phyloP scores from a whole-genome alignment of 2,797 vertebrate species.

The Eulemur mongoz region DNA sequence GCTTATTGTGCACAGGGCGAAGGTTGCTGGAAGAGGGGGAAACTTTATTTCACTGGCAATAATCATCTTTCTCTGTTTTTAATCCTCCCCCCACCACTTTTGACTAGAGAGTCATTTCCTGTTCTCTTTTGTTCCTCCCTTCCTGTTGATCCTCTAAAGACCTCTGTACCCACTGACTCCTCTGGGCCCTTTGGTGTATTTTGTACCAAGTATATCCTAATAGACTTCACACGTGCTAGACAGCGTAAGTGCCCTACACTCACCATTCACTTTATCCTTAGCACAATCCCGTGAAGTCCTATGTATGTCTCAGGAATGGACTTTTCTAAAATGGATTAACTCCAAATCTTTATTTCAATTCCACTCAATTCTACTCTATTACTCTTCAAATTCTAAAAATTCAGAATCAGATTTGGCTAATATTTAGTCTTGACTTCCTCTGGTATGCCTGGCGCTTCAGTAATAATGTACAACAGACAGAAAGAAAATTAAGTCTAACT shows the following conservation, averaged over 20 bases:
- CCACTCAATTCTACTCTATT: neutral
- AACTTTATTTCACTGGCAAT: constrained; percentile 20
- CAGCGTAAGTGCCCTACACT: neutral
- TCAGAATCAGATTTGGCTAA: neutral
- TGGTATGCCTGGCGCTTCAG: neutral
- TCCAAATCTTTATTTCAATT: neutral
- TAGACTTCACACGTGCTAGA: neutral
- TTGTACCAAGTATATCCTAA: constrained; percentile 12
- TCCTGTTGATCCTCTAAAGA: constrained; percentile 61
- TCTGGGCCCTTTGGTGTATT: neutral
- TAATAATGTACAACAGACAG: neutral
- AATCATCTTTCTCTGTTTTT: constrained; percentile 51
- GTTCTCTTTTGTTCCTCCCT: constrained; percentile 55
- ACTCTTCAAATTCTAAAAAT: neutral
- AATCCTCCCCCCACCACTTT: neutral
- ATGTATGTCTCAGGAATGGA: neutral
- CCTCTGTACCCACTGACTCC: neutral
- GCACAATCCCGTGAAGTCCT: too few species aligned
- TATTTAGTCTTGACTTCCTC: neutral
- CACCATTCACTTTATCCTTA: neutral
- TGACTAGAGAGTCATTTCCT: constrained; percentile 51
- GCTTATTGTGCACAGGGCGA: neutral
- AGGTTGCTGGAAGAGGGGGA: neutral
- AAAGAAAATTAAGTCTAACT: neutral
- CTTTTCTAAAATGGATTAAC: neutral